These are phyloP conservation scores for Henricia sp. DNA, from an alignment of 53 echinoderm and acorn worm species.

Conservation along the genomic window DNA sequence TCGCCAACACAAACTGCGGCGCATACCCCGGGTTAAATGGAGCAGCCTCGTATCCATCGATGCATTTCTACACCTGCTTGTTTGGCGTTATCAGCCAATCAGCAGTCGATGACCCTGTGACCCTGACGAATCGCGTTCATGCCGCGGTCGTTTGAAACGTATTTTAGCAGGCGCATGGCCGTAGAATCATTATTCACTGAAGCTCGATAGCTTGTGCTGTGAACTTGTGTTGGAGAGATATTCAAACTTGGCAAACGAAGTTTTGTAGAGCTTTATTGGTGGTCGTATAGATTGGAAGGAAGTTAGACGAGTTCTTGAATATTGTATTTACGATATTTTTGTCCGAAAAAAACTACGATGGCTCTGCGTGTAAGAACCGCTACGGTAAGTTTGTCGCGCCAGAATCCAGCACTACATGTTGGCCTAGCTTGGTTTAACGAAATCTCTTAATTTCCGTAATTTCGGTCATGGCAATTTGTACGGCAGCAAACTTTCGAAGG, in stretches of 20 bases:
- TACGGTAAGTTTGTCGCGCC: slow-evolving; percentile 4
- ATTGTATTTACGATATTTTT: neutral
- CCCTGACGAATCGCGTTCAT: slow-evolving; percentile 55
- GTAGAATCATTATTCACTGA: neutral
- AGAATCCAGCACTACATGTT: no score
- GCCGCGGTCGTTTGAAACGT: slow-evolving; percentile 50
- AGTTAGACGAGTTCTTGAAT: neutral
- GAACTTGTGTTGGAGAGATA: no score
- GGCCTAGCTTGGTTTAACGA: no score
- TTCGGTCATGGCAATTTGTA: no score
- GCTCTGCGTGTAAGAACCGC: slow-evolving; percentile 36
- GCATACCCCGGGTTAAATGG: no score
- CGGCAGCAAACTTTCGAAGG: no score
- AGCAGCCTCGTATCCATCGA: slow-evolving; percentile 38
- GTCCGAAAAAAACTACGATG: slow-evolving; percentile 5
- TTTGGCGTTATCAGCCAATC: slow-evolving; percentile 30
- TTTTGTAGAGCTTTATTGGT: neutral
- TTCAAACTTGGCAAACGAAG: neutral
- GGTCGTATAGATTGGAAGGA: neutral
- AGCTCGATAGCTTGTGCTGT: neutral
- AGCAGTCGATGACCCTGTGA: slow-evolving; percentile 2
- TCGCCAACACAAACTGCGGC: no score
- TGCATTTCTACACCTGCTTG: slow-evolving; percentile 51
- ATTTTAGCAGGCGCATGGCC: neutral
- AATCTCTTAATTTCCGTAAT: no score